Percentiles rank a stretch among this genome's conserved stretches.
These are phyloP conservation scores for Electrophaes corylata DNA, from an alignment of 2,888 invertebrate genomes.

Conservation along the genomic window DNA sequence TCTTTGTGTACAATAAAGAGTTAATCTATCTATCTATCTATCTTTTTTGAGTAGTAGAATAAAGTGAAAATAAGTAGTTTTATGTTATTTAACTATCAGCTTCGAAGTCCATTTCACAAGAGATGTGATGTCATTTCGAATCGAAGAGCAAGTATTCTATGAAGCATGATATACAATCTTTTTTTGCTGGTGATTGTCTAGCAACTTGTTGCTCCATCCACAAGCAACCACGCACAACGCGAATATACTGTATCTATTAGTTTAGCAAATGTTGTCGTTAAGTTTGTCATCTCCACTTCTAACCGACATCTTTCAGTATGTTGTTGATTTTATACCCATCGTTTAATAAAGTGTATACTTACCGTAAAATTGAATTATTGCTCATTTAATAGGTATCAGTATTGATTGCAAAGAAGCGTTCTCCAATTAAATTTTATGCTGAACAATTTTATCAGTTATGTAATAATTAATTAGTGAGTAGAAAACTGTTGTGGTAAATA, in stretches of 20 bases:
- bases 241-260: background rate
- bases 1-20: too few species aligned
- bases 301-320: background rate
- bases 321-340: constrained; percentile 16
- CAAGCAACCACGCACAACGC: background rate
- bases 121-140: too few species aligned
- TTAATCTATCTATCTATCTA: too few species aligned
- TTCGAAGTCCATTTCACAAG: background rate
- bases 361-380: constrained; percentile 22
- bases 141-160: too few species aligned
- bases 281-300: background rate
- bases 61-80: background rate
- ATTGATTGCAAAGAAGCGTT: constrained; percentile 10
- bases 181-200: background rate
- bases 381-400: constrained; percentile 9
- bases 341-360: constrained; percentile 15
- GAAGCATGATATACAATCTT: background rate
- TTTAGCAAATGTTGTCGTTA: background rate
- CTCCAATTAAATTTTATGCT: constrained; percentile 27
- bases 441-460: constrained; percentile 15
- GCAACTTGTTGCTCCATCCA: background rate
- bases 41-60: background rate
- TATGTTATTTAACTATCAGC: background rate
- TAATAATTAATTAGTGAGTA: constrained; percentile 27
- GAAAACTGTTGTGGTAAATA: constrained; percentile 7